Percentiles rank a stretch among this genome's conserved stretches.
These are phyloP conservation scores for Microctonus hyperodae DNA, from an alignment of 2,888 invertebrate genomes.

Conservation along the genomic window DNA sequence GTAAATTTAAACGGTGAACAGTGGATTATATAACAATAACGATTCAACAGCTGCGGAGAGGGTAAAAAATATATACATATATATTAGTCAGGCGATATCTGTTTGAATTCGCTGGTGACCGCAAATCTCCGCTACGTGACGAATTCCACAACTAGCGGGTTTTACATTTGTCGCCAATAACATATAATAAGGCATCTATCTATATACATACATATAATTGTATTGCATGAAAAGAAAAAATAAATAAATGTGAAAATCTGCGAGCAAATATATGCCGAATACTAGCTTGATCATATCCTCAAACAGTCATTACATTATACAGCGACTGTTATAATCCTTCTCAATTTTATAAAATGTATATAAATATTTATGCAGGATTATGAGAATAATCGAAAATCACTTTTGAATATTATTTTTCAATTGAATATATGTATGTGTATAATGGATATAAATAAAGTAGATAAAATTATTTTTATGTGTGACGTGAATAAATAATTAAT, in stretches of 20 bases:
- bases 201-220: neutral
- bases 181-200: constrained; percentile 6
- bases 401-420: no score
- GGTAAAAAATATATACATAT: no score
- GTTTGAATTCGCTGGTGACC: constrained; percentile 51
- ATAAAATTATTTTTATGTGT: no score
- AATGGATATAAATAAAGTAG: no score
- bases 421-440: no score
- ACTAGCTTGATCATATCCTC: neutral
- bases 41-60: constrained; percentile 19
- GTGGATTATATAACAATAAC: constrained; percentile 43
- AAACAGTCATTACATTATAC: neutral
- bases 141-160: constrained; percentile 54
- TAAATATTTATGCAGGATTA: neutral
- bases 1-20: constrained; percentile 1
- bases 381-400: no score
- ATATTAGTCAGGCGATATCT: constrained; percentile 45
- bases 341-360: neutral
- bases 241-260: neutral
- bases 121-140: constrained; percentile 62
- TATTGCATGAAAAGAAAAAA: neutral
- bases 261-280: neutral
- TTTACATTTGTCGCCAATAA: constrained; percentile 39
- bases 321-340: neutral
- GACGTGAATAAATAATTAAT: no score